phyloP scores from a whole-genome alignment of 2,113 vertebrate genomes.

The Prinia subflava region DNA sequence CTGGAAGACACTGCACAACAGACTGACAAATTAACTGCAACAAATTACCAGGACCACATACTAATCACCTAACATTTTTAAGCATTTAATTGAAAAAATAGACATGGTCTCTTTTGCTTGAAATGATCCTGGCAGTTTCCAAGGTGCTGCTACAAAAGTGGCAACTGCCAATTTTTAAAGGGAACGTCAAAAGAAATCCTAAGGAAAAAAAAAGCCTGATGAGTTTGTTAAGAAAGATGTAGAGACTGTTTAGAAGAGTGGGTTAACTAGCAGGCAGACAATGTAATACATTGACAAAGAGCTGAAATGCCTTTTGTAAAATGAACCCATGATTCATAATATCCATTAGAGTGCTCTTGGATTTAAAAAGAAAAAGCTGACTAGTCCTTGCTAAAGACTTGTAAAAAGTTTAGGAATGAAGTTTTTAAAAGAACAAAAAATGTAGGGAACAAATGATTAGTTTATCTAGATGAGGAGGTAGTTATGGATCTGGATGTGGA shows the following conservation, averaged over 20 bases:
- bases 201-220: background rate
- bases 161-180: background rate
- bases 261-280: background rate
- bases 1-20: background rate
- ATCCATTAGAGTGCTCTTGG: background rate
- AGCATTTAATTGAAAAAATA: background rate
- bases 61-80: background rate
- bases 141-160: background rate
- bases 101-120: background rate
- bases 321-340: background rate
- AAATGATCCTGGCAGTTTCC: background rate
- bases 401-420: background rate
- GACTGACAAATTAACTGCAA: background rate
- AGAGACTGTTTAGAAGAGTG: background rate
- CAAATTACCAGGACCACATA: background rate
- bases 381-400: background rate
- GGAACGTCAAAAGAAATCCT: background rate
- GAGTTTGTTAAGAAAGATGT: background rate
- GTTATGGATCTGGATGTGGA: background rate
- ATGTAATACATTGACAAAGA: background rate
- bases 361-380: background rate
- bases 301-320: background rate
- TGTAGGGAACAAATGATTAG: background rate
- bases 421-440: background rate
- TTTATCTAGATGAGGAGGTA: background rate